These are phyloP conservation scores for Rhynchophorus ferrugineus DNA, from an alignment of 1,140 invertebrate species.

Conservation along the genomic window DNA sequence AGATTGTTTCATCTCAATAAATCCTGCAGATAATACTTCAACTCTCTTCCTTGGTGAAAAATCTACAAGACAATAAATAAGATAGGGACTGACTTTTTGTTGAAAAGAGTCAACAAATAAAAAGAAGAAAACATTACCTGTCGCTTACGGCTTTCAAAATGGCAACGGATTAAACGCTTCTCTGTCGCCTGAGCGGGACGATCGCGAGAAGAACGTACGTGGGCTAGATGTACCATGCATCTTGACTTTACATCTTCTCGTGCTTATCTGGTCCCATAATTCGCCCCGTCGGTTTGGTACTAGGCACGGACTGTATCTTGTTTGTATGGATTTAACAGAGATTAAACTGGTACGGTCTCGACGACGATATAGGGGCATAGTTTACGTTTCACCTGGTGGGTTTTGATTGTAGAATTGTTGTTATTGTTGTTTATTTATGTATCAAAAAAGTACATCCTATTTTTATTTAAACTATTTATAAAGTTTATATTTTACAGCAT, in stretches of 20 bases:
- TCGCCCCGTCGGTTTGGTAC: slow-evolving; percentile 31
- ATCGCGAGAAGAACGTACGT: slow-evolving; percentile 35
- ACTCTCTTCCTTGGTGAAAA: no score
- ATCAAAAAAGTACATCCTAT: no score
- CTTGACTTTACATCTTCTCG: slow-evolving; percentile 34
- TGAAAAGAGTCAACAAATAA: no score
- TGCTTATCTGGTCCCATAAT: slow-evolving; percentile 33
- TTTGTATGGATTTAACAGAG: slow-evolving; percentile 8
- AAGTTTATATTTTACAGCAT: no score
- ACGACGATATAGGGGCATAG: not conserved
- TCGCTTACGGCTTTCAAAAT: not conserved
- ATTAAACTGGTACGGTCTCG: not conserved
- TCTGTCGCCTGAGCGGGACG: slow-evolving; percentile 18
- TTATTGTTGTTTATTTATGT: no score
- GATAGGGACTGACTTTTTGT: no score
- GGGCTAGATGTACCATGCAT: slow-evolving; percentile 37
- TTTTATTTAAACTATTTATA: no score
- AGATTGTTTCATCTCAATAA: no score
- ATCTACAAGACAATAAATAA: no score
- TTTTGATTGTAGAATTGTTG: no score
- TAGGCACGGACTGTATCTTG: slow-evolving; percentile 30
- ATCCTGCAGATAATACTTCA: no score
- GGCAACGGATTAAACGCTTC: slow-evolving; percentile 4
- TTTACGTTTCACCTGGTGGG: no score
- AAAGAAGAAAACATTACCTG: not conserved